Conservation (phyloP, 2,113 vertebrate genomes). For the Ceyx cyanopectus region DNA sequence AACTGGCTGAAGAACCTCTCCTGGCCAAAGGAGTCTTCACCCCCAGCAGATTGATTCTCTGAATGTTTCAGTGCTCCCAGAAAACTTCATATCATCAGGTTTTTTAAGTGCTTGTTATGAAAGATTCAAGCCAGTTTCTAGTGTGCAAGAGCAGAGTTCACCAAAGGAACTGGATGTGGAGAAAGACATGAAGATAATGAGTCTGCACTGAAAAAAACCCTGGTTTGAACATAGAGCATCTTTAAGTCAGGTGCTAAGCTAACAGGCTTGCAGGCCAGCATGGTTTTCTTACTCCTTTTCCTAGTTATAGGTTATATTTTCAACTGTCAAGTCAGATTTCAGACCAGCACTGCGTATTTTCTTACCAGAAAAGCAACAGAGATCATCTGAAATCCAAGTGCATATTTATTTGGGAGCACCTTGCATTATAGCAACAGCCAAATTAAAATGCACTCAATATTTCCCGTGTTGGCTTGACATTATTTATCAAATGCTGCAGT, state of each 20-base stretch:
- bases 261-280: not conserved
- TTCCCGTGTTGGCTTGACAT: too few species aligned
- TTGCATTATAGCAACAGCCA: too few species aligned
- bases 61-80: not conserved
- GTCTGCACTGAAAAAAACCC: not conserved
- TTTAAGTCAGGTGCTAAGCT: not conserved
- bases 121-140: not conserved
- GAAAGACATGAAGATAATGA: not conserved
- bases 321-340: slow-evolving; percentile 1
- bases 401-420: too few species aligned
- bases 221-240: not conserved
- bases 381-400: too few species aligned
- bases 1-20: not conserved
- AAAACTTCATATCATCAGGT: not conserved
- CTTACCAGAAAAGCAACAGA: too few species aligned
- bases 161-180: not conserved
- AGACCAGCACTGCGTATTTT: not conserved
- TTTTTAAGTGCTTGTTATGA: not conserved
- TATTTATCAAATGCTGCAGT: too few species aligned
- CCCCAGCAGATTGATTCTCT: not conserved
- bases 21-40: not conserved
- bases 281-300: not conserved
- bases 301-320: slow-evolving; percentile 11
- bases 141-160: not conserved
- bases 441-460: too few species aligned